A percentile compares a stretch with the other conserved stretches of the same genome.
Evolutionary conservation across 2,888 invertebrate genomes (phyloP).

Genomic region (Chymomyza amoena): DNA sequence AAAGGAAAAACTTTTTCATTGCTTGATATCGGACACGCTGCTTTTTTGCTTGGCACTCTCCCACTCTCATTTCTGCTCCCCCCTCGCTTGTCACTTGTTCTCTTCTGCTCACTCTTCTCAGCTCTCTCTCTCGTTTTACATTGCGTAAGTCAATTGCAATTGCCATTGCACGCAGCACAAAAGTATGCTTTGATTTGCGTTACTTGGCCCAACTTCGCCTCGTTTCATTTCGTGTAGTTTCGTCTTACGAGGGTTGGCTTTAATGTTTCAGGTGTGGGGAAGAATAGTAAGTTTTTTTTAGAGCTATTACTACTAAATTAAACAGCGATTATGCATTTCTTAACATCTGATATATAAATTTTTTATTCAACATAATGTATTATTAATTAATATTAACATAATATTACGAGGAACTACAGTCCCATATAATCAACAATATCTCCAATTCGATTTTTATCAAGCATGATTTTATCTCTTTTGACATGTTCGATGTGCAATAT

Average conservation of each 20-base stretch:
- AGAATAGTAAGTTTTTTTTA: background rate
- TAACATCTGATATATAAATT: too few relatives aligned
- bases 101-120: background rate
- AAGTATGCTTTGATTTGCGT: constrained; percentile 36
- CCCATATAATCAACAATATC: too few relatives aligned
- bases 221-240: background rate
- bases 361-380: too few relatives aligned
- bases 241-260: background rate
- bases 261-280: too few relatives aligned
- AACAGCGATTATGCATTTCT: too few relatives aligned
- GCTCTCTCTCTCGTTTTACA: background rate
- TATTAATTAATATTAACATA: too few relatives aligned
- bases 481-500: too few relatives aligned
- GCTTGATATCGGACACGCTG: constrained; percentile 40
- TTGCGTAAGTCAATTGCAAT: constrained; percentile 47
- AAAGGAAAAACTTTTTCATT: constrained; percentile 47
- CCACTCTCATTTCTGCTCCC: background rate
- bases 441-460: too few relatives aligned
- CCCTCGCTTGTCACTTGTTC: too few relatives aligned
- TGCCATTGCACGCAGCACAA: constrained; percentile 31
- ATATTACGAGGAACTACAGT: too few relatives aligned
- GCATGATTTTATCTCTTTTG: too few relatives aligned
- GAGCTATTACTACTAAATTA: too few relatives aligned
- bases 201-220: constrained; percentile 1
- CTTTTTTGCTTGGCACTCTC: background rate